phyloP scores from a whole-genome alignment of 2,113 vertebrate species.

The Struthidea cinerea region DNA sequence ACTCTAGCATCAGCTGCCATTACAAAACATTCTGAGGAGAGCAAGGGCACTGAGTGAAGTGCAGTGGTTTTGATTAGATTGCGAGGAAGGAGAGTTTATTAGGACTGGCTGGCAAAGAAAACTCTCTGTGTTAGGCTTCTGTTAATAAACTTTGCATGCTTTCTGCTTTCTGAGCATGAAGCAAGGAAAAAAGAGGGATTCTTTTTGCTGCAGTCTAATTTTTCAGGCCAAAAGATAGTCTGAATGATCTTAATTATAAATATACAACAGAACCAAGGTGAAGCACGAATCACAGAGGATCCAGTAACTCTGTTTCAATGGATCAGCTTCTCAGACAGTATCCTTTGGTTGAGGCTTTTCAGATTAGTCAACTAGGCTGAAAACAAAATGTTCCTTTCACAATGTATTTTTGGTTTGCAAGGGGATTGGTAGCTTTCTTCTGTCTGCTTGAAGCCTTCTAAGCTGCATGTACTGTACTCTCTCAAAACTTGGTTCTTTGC shows the following conservation, averaged over 20 bases:
- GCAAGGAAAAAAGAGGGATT: neutral
- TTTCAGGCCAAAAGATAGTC: constrained; percentile 64
- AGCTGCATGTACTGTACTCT: constrained; percentile 45
- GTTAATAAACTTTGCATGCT: neutral
- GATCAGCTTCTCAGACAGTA: constrained; percentile 76
- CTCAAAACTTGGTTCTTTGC: constrained; percentile 59
- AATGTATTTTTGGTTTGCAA: neutral
- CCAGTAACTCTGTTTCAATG: constrained; percentile 80
- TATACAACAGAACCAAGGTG: constrained; percentile 75
- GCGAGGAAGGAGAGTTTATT: neutral
- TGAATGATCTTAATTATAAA: constrained; percentile 79
- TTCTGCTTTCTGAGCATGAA: neutral
- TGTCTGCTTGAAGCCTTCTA: neutral
- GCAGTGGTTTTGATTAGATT: accelerated
- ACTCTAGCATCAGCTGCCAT: neutral
- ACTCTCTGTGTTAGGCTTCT: neutral
- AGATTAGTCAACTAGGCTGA: constrained; percentile 70
- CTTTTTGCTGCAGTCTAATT: constrained; percentile 74
- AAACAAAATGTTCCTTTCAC: constrained; percentile 33
- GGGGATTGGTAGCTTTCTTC: neutral
- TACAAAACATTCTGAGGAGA: neutral
- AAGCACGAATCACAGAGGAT: constrained; percentile 80
- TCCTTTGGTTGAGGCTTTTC: constrained; percentile 73
- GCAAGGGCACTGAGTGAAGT: neutral
- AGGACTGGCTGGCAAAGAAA: neutral